phyloP scores from a whole-genome alignment of 2,797 vertebrate genomes.

The Diplodus sargus region DNA sequence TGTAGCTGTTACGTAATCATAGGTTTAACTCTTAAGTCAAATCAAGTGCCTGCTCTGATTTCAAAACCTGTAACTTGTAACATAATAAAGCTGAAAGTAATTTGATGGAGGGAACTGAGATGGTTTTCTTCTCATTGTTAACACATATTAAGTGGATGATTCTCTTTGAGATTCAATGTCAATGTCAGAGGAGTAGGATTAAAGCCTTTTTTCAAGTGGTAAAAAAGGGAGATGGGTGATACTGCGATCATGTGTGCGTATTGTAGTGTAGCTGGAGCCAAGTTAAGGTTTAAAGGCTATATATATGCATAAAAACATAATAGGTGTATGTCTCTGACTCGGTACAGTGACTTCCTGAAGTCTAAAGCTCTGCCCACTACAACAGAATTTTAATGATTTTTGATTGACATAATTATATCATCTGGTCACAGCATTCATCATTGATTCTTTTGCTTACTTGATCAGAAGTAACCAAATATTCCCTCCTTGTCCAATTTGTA shows the following conservation, averaged over 20 bases:
- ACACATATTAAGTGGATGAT: constrained; percentile 27
- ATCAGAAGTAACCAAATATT: background rate
- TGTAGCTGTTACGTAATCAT: constrained; percentile 15
- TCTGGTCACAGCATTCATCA: background rate
- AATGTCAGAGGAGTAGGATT: constrained; percentile 30
- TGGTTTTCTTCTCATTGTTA: constrained; percentile 17
- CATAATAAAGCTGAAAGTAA: constrained; percentile 28
- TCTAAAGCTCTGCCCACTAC: background rate
- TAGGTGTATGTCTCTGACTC: background rate
- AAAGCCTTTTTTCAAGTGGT: constrained; percentile 5
- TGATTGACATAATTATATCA: background rate
- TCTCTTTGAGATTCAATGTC: constrained; percentile 16
- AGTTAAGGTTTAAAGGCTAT: background rate
- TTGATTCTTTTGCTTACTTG: background rate
- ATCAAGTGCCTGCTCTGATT: constrained; percentile 44
- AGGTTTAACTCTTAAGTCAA: constrained; percentile 32
- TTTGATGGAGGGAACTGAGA: constrained; percentile 31
- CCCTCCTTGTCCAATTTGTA: background rate
- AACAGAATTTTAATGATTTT: background rate
- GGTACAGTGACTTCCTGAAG: background rate
- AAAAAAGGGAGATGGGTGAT: background rate
- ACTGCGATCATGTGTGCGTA: background rate
- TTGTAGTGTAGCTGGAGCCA: background rate
- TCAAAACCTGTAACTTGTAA: constrained; percentile 55
- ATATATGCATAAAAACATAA: no score